A percentile compares a stretch with the other conserved stretches of the same genome.
Evolutionary conservation across 2,888 invertebrate species (phyloP).

Genomic region (Brachylomia viminalis): DNA sequence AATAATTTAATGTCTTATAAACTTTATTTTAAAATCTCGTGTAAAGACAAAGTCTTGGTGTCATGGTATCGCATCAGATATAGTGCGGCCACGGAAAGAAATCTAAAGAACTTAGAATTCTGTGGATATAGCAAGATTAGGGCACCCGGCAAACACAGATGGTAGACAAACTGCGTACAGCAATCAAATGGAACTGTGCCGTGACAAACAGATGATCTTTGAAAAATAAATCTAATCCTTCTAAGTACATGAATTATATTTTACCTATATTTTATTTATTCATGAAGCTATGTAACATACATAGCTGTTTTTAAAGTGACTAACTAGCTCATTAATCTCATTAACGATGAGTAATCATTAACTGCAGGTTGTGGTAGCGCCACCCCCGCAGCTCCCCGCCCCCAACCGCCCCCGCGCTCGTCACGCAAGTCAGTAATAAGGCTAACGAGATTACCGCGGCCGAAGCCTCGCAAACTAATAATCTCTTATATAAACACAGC

Average conservation of each 20-base stretch:
- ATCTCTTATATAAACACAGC: constrained; percentile 81
- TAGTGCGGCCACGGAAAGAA: neutral
- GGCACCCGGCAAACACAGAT: neutral
- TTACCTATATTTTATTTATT: neutral
- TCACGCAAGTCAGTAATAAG: constrained; percentile 72
- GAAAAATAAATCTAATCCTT: neutral
- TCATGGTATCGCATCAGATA: neutral
- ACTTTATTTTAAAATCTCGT: neutral
- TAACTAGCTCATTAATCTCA: constrained; percentile 36
- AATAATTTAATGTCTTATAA: neutral
- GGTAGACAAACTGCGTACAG: neutral
- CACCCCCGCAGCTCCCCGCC: neutral
- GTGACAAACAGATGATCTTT: neutral
- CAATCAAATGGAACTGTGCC: neutral
- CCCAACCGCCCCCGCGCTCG: neutral
- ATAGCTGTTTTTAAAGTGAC: neutral
- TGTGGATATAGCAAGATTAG: neutral
- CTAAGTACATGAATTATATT: neutral
- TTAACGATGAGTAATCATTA: constrained; percentile 49
- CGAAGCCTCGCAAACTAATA: constrained; percentile 81
- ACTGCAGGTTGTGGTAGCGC: constrained; percentile 23
- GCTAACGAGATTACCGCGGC: constrained; percentile 78
- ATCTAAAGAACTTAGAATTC: neutral
- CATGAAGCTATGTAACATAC: too few relatives aligned
- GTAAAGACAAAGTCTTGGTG: neutral